phyloP scores from a whole-genome alignment of 2,113 vertebrate genomes.

The Stomatorhinus ivindoensis region DNA sequence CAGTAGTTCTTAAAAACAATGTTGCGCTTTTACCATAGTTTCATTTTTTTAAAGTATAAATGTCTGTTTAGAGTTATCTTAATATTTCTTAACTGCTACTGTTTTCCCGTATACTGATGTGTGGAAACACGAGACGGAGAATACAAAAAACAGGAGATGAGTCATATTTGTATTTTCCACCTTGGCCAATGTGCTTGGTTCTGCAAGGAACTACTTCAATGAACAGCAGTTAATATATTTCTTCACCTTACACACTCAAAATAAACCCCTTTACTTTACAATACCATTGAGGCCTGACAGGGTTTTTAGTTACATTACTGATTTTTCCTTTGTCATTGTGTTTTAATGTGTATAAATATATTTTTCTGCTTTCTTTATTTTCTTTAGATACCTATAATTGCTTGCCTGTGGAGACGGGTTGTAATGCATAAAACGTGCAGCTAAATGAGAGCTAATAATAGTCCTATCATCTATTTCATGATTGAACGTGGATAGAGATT shows the following conservation, averaged over 20 bases:
- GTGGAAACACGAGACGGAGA: background rate
- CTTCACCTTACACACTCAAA: background rate
- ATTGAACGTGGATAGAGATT: background rate
- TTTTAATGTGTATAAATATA: background rate
- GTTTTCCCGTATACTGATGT: background rate
- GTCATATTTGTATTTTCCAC: background rate
- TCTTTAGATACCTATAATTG: conserved; percentile 1
- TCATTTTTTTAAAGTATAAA: background rate
- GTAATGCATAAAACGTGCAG: background rate
- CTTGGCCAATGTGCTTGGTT: background rate
- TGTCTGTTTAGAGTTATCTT: background rate
- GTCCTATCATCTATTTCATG: background rate
- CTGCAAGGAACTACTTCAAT: background rate
- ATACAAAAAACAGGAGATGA: background rate
- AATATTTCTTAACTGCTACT: background rate
- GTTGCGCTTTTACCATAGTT: background rate
- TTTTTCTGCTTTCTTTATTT: background rate
- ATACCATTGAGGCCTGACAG: background rate
- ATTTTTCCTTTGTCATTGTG: background rate
- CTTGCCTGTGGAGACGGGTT: background rate
- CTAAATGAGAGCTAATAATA: background rate
- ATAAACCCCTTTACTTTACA: background rate
- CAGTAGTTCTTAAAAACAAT: background rate
- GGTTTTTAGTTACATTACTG: background rate
- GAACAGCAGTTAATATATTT: background rate